Evolutionary conservation across 2,797 vertebrate species (phyloP).

Genomic region (Merluccius polli): DNA sequence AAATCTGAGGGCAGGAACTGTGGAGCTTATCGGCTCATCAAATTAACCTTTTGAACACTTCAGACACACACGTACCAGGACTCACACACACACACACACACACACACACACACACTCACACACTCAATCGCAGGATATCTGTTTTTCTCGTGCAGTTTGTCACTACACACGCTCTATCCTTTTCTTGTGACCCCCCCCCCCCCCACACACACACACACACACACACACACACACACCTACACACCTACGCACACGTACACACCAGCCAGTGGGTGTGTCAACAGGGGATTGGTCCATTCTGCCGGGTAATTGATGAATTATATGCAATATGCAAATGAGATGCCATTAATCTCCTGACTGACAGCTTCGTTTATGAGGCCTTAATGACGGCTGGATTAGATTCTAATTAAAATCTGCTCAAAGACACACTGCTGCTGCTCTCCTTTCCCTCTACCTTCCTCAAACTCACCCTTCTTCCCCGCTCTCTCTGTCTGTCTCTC

Average conservation of each 20-base stretch:
- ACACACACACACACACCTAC: background rate
- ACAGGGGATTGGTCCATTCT: conserved; percentile 96
- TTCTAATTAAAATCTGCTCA: conserved; percentile 99
- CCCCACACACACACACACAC: conserved; percentile 14
- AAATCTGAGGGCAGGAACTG: conserved; percentile 77
- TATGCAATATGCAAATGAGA: conserved; percentile 99
- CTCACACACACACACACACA: conserved; percentile 16
- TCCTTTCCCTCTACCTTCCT: conserved; percentile 18
- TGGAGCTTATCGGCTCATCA: conserved; percentile 79
- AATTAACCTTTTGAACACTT: conserved; percentile 79
- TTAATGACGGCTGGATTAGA: conserved; percentile 99
- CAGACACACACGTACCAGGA: conserved; percentile 27
- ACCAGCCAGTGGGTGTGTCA: conserved; percentile 71
- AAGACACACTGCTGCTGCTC: conserved; percentile 87
- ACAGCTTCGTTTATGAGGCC: conserved; percentile 99
- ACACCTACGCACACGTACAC: background rate
- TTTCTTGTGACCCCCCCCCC: conserved; percentile 80
- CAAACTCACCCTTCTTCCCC: conserved; percentile 10
- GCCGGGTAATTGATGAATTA: conserved; percentile 99
- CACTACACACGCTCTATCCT: conserved; percentile 85
- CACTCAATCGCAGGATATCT: conserved; percentile 50
- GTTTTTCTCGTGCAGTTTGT: conserved; percentile 67
- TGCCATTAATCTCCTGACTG: conserved; percentile 99
- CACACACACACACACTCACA: conserved; percentile 19
- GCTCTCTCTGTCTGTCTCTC: conserved; percentile 35